Evolutionary conservation across 30 jellyfish, hydroid and myxozoan genomes (phyloP).

Genomic region (Nemopilema nomurai): DNA sequence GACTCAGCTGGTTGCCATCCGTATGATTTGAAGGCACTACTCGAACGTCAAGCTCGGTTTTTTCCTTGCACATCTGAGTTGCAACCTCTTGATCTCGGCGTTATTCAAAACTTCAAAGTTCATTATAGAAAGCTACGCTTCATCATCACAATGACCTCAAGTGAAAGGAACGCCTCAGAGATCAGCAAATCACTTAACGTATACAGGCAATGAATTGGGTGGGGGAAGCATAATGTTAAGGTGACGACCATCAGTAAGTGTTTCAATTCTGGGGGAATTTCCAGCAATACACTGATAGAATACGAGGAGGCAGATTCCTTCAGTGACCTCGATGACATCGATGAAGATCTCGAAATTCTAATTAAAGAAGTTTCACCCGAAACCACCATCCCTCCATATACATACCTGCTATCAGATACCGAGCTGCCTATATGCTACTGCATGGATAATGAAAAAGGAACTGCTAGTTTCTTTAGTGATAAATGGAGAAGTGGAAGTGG

Average conservation of each 20-base stretch:
- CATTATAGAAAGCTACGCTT: background rate
- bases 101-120: slow-evolving; percentile 4
- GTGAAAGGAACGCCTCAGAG: slow-evolving; percentile 17
- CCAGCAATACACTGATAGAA: slow-evolving; percentile 23
- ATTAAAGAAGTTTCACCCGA: slow-evolving; percentile 21
- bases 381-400: slow-evolving; percentile 4
- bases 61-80: background rate
- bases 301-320: slow-evolving; percentile 19
- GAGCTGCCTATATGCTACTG: slow-evolving; percentile 20
- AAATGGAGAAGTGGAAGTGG: slow-evolving; percentile 16
- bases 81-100: slow-evolving; percentile 5
- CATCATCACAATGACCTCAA: background rate
- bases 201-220: slow-evolving; percentile 18
- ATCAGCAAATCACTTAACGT: slow-evolving; percentile 19
- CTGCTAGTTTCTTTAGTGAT: slow-evolving; percentile 8
- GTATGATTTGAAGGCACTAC: background rate
- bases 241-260: slow-evolving; percentile 25
- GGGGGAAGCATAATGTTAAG: slow-evolving; percentile 18
- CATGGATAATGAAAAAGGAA: slow-evolving; percentile 14
- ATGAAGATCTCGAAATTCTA: slow-evolving; percentile 13
- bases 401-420: slow-evolving; percentile 24
- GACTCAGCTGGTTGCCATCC: background rate
- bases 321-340: slow-evolving; percentile 16
- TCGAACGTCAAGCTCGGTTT: background rate
- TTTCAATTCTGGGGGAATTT: slow-evolving; percentile 24